Conservation (phyloP, 1,140 invertebrate species). For the Oryctes rhinoceros region DNA sequence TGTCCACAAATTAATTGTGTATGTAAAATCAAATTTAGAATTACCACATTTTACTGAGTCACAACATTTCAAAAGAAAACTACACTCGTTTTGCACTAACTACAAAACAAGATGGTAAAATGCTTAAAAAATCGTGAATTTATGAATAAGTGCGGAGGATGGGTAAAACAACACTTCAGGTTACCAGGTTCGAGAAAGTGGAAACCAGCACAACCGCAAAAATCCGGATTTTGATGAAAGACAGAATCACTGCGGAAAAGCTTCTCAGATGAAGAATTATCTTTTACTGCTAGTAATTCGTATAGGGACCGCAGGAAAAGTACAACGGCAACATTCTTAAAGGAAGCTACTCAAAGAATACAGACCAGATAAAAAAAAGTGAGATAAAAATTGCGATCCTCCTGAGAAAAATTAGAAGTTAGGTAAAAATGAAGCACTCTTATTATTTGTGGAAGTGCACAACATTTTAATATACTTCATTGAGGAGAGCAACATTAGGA, state of each 20-base stretch:
- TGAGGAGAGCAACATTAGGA: no score
- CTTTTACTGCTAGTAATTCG: not conserved
- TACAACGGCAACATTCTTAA: not conserved
- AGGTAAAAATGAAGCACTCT: no score
- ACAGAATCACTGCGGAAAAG: slow-evolving; percentile 15
- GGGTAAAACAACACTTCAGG: not conserved
- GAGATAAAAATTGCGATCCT: not conserved
- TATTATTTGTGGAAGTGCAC: no score
- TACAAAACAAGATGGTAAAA: not conserved
- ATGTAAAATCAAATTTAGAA: not conserved
- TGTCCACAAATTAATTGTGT: not conserved
- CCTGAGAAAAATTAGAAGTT: no score
- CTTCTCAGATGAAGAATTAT: not conserved
- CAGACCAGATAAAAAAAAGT: not conserved
- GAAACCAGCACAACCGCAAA: not conserved
- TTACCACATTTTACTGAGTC: not conserved
- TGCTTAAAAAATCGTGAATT: not conserved
- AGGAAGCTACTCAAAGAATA: not conserved
- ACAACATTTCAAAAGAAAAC: not conserved
- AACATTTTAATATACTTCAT: no score
- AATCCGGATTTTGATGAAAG: not conserved
- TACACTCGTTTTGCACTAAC: not conserved
- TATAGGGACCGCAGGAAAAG: not conserved
- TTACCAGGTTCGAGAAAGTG: slow-evolving; percentile 1
- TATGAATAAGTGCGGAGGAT: not conserved